Evolutionary conservation across 2,797 vertebrate species (phyloP).

Genomic region (Poeciliopsis gracilis): DNA sequence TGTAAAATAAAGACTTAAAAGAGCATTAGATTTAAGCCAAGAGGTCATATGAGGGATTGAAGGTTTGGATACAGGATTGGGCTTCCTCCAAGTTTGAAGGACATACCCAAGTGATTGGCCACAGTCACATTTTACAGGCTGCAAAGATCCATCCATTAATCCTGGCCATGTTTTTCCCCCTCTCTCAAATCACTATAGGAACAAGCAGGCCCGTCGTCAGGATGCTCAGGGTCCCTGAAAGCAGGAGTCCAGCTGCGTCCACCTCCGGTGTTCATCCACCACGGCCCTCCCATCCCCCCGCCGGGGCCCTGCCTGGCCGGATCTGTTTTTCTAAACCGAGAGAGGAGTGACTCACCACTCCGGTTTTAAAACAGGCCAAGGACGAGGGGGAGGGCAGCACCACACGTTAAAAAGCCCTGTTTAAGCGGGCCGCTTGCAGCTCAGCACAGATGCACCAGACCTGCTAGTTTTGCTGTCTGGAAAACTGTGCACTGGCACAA

Average conservation of each 20-base stretch:
- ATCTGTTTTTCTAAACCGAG: conserved; percentile 78
- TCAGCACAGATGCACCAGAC: conserved; percentile 20
- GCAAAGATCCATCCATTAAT: conserved; percentile 50
- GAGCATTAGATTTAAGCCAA: neutral
- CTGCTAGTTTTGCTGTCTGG: neutral
- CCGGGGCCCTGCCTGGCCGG: conserved; percentile 67
- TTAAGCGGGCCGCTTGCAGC: conserved; percentile 71
- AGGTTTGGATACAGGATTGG: neutral
- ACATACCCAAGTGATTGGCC: conserved; percentile 46
- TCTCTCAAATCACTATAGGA: conserved; percentile 69
- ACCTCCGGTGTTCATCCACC: conserved; percentile 76
- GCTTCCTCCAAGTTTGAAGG: conserved; percentile 21
- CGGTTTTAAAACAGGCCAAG: conserved; percentile 75
- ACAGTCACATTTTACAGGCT: conserved; percentile 16
- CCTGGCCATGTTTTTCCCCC: conserved; percentile 15
- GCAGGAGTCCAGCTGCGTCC: conserved; percentile 79
- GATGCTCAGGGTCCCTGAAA: conserved; percentile 74
- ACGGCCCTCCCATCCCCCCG: conserved; percentile 72
- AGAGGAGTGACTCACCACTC: conserved; percentile 77
- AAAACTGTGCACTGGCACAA: conserved; percentile 19
- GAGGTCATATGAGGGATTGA: neutral
- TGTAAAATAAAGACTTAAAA: neutral
- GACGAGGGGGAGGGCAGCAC: conserved; percentile 50
- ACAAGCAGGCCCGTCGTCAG: conserved; percentile 70
- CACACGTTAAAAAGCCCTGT: conserved; percentile 70